Base-by-base conservation (phyloP, 37 sponge, comb jelly and placozoan genomes). In the Halichondria panicea region DNA sequence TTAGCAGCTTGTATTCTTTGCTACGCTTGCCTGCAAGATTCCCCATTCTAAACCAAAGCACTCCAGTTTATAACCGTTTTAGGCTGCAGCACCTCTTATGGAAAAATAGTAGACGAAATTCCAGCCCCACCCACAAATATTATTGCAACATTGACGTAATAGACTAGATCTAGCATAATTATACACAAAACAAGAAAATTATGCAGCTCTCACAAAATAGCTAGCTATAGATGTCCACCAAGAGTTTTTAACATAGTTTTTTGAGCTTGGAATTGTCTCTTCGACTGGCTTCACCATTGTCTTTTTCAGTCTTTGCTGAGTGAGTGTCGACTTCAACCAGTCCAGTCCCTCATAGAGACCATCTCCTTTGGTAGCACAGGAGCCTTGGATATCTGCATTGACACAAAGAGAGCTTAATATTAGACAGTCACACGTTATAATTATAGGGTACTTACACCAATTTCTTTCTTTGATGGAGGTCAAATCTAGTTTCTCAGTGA, bases 261-360 rank as follows among this genome's bases (percentile, higher is more conserved):
- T n/a, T n/a, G n/a, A n/a, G n/a, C n/a, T n/a, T n/a, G n/a, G n/a
- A n/a, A n/a, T 39, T 11, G 71, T 78, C 43, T 88, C 83, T 22
- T 37, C 52, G 2, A 82, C 43, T 38, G 92, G 92, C 57, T 86
- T 70, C 15, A n/a, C 38, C 42, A 91, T 66, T 36, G 83, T 18
- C 33, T 78, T 82, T 34, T 77, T 71, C 9, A 73, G 9, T 25
- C 63, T 70, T 28, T 48, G 81, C 27, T 57, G 56, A 42, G 81
- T 74, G 19, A 91, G 63, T 24, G 55, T 25, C 22, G 54, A 2
- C 31, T 60, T 38, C 1, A 93, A 54, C 90, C 87, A 85, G 46
- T 82, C 80, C 33, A 93, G 60, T 40, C 87, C 94, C 53, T 89
- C 90, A 72, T 86, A 89, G 41, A 93, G 84, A 3, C 94, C 94